phyloP scores from a whole-genome alignment of 2,888 invertebrate species.

The Pollenia griseotomentosa region DNA sequence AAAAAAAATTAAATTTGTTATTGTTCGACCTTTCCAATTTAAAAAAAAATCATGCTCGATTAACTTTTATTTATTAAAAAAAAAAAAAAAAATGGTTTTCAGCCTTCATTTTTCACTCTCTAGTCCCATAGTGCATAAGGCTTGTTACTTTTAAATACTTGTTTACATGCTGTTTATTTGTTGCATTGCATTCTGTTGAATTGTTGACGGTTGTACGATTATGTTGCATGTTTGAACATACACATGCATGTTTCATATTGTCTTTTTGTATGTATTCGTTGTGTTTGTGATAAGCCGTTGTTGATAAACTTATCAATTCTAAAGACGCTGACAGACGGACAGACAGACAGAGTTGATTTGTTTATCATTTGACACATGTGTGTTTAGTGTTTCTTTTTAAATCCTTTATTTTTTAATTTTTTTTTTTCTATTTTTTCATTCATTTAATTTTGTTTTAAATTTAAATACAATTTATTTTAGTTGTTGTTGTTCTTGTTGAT shows the following conservation, averaged over 20 bases:
- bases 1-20: no score
- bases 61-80: no score
- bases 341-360: conserved; percentile 78
- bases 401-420: conserved; percentile 63
- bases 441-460: conserved; percentile 44
- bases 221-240: conserved; percentile 64
- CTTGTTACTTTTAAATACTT: conserved; percentile 61
- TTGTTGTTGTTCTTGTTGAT: background rate
- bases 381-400: conserved; percentile 70
- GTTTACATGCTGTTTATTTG: conserved; percentile 69
- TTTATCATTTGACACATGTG: conserved; percentile 81
- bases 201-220: conserved; percentile 54
- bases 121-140: conserved; percentile 35
- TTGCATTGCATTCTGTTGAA: conserved; percentile 55
- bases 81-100: background rate
- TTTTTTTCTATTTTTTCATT: conserved; percentile 40
- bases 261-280: conserved; percentile 17
- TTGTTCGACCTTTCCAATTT: no score
- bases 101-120: background rate
- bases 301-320: conserved; percentile 73
- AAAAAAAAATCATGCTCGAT: no score
- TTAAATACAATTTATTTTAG: conserved; percentile 21
- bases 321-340: conserved; percentile 70
- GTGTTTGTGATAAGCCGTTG: conserved; percentile 71
- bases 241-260: conserved; percentile 47